Evolutionary conservation across 2,113 vertebrate genomes (phyloP).

Genomic region (Hemibagrus wyckioides): DNA sequence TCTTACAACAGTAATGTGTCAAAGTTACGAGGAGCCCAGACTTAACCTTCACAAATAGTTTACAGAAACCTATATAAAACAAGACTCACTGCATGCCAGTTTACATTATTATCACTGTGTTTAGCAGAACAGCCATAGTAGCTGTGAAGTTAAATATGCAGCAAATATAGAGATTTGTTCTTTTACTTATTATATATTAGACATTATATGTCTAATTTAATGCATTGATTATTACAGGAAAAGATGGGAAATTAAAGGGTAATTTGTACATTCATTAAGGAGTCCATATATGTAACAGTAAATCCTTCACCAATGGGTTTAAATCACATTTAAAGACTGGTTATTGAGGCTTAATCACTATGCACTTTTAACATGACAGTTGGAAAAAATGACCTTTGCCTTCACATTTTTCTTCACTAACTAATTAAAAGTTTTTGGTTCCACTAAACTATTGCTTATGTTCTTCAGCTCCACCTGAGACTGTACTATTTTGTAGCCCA

Average conservation of each 20-base stretch:
- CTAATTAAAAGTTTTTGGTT: constrained; percentile 54
- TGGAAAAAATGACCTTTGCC: constrained; percentile 45
- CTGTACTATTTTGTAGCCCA: constrained; percentile 74
- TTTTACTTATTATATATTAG: not conserved
- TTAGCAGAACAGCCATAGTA: not conserved
- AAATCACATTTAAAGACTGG: not conserved
- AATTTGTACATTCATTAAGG: not conserved
- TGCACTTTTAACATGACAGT: not conserved
- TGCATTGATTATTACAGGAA: not conserved
- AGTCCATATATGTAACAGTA: not conserved
- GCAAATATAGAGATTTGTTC: not conserved
- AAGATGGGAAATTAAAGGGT: not conserved
- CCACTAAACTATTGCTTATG: constrained; percentile 71
- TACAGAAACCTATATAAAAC: not conserved
- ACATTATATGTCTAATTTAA: constrained; percentile 29
- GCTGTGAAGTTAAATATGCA: not conserved
- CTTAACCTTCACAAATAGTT: not conserved
- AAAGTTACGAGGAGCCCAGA: not conserved
- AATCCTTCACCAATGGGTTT: not conserved
- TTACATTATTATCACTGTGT: not conserved
- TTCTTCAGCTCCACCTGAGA: constrained; percentile 72
- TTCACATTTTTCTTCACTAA: not conserved
- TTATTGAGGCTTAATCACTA: not conserved
- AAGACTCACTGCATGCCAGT: not conserved
- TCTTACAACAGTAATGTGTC: not conserved